phyloP scores from a whole-genome alignment of 2,113 vertebrate species.

The Cromileptes altivelis region DNA sequence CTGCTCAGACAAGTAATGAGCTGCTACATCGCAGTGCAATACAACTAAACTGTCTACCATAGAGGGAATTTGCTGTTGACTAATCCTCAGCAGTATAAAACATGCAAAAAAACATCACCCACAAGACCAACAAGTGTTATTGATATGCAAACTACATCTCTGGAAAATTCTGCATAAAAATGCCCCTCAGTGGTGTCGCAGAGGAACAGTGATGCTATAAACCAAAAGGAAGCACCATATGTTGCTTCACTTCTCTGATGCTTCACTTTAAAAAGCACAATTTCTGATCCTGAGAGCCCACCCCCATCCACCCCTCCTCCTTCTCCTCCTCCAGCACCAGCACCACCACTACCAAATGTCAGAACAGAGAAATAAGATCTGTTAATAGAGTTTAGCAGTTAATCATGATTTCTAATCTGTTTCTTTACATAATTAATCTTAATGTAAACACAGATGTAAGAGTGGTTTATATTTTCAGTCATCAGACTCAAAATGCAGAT shows the following conservation, averaged over 20 bases:
- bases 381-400: not conserved
- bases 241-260: not conserved
- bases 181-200: not conserved
- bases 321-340: too few species aligned
- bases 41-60: not conserved
- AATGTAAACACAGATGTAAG: not conserved
- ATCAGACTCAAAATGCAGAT: not conserved
- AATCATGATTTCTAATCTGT: not conserved
- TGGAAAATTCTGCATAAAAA: not conserved
- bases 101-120: not conserved
- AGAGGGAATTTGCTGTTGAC: not conserved
- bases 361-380: not conserved
- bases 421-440: not conserved
- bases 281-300: not conserved
- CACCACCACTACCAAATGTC: not conserved
- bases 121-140: not conserved
- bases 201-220: not conserved
- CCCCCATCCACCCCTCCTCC: too few species aligned
- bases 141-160: not conserved
- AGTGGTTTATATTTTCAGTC: too few species aligned
- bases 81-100: slow-evolving; percentile 5
- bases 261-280: slow-evolving; percentile 1
- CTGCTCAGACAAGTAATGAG: not conserved
- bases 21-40: not conserved
- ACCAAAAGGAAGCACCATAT: not conserved